A percentile compares a stretch with the other conserved stretches of the same genome.
Conservation (phyloP, 2,888 invertebrate species). For the Sesia bembeciformis region DNA sequence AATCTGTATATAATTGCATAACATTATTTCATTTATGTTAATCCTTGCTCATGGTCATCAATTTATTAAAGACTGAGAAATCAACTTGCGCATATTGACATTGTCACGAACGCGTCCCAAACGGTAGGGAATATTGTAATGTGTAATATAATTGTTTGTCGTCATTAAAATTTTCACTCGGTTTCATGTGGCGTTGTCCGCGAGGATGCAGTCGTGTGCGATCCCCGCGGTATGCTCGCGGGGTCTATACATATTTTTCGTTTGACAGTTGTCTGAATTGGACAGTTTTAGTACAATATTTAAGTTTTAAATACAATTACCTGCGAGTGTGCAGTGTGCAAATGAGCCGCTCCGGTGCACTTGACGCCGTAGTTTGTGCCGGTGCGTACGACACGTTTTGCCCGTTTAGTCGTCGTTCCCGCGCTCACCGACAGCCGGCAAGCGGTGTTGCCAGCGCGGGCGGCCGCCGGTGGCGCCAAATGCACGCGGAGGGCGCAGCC, state of each 20-base stretch:
- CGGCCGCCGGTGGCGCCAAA: constrained; percentile 1
- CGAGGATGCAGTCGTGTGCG: constrained; percentile 22
- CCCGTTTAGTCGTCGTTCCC: not conserved
- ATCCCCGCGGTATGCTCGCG: constrained; percentile 19
- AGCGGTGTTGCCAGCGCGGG: not conserved
- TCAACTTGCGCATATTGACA: constrained; percentile 71
- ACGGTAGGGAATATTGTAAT: constrained; percentile 15
- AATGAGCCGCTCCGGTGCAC: constrained; percentile 13
- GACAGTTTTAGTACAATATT: too few relatives aligned
- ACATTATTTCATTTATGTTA: constrained; percentile 66
- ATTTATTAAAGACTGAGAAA: constrained; percentile 74
- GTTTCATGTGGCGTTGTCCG: constrained; percentile 28
- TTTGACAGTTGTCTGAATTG: too few relatives aligned
- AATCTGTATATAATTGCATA: constrained; percentile 60
- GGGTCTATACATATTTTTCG: too few relatives aligned
- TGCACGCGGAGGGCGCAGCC: constrained; percentile 2
- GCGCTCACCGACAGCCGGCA: constrained; percentile 1
- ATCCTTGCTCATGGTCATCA: constrained; percentile 73
- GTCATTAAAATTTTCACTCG: constrained; percentile 35
- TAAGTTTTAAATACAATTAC: not conserved
- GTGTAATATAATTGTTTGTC: too few relatives aligned
- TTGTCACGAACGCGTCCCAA: constrained; percentile 66
- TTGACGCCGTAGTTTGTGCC: constrained; percentile 10
- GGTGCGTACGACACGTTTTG: constrained; percentile 4
- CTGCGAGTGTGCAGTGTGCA: constrained; percentile 8